Percentiles rank a stretch among this genome's conserved stretches.
phyloP scores from a whole-genome alignment of 2,888 invertebrate genomes.

The Blera fallax region DNA sequence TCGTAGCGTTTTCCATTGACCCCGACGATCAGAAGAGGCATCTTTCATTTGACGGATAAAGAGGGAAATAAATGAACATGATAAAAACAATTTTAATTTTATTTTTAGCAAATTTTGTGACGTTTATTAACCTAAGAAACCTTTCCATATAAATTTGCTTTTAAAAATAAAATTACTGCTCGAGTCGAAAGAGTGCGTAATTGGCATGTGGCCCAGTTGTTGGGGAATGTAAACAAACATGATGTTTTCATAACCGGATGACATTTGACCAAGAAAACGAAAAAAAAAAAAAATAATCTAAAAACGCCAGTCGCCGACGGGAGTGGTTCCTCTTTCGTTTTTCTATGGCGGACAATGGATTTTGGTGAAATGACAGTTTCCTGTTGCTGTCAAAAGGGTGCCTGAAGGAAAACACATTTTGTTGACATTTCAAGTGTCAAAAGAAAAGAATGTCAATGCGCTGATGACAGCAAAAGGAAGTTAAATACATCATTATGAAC shows the following conservation, averaged over 20 bases:
- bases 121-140: background rate
- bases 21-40: background rate
- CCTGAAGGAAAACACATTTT: background rate
- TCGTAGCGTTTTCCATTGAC: slow-evolving; percentile 51
- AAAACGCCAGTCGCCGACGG: background rate
- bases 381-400: slow-evolving; percentile 17
- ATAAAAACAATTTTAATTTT: background rate
- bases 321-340: background rate
- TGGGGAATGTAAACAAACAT: slow-evolving; percentile 10
- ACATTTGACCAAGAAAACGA: slow-evolving; percentile 17
- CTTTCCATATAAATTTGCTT: background rate
- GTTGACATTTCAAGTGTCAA: slow-evolving; percentile 18
- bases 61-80: background rate
- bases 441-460: background rate
- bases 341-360: background rate
- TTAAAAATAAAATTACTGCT: background rate
- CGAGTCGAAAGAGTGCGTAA: slow-evolving; percentile 3
- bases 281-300: background rate
- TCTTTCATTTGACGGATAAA: background rate
- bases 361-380: background rate
- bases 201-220: slow-evolving; percentile 25
- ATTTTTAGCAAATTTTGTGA: slow-evolving; percentile 26
- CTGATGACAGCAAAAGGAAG: slow-evolving; percentile 6
- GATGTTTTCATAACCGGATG: slow-evolving; percentile 11
- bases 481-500: background rate